These are phyloP conservation scores for Hipposideros larvatus DNA, from an alignment of 2,797 vertebrate species.

Conservation along the genomic window DNA sequence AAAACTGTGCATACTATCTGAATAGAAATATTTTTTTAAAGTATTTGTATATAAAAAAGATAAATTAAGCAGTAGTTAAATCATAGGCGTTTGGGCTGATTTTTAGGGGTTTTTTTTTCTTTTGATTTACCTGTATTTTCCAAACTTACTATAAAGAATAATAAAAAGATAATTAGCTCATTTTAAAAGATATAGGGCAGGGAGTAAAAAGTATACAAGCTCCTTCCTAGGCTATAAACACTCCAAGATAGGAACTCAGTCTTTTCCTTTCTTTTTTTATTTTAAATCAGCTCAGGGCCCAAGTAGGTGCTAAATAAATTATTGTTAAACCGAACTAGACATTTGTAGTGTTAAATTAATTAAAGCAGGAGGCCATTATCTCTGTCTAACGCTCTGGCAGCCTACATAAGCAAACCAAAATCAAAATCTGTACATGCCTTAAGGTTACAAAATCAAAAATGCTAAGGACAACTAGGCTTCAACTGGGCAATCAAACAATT, in stretches of 20 bases:
- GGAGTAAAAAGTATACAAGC: neutral
- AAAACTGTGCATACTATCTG: neutral
- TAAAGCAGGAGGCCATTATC: neutral
- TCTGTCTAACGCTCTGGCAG: neutral
- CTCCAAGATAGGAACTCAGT: neutral
- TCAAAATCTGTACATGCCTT: neutral
- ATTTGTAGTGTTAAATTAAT: neutral
- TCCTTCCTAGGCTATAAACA: neutral
- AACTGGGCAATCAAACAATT: neutral
- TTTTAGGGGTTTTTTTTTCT: neutral
- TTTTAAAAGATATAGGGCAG: neutral
- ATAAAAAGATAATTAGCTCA: conserved; percentile 28
- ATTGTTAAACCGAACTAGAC: neutral
- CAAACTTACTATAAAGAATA: neutral
- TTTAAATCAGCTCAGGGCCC: neutral
- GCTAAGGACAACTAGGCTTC: neutral
- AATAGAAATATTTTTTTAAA: conserved; percentile 29
- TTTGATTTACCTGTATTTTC: conserved; percentile 49
- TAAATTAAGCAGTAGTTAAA: neutral
- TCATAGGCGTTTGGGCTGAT: neutral
- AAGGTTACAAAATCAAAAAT: conserved; percentile 21
- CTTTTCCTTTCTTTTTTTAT: neutral
- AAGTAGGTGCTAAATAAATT: conserved; percentile 37
- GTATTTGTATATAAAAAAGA: neutral
- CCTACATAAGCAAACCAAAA: neutral